Conservation (phyloP, 2,113 vertebrate genomes). For the Tympanuchus pallidicinctus region DNA sequence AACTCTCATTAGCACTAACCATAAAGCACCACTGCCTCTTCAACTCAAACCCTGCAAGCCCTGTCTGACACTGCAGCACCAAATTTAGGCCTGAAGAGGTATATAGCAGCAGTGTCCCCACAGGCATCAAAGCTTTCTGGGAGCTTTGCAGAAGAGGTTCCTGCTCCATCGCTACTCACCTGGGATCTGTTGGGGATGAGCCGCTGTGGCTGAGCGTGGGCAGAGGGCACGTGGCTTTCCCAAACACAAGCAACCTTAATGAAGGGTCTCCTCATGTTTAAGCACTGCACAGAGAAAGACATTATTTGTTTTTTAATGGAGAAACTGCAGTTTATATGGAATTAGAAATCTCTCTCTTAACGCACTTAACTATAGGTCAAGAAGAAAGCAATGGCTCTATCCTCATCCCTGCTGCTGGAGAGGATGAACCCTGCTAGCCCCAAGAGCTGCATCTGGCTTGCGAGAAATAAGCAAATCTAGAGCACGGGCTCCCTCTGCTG, state of each 20-base stretch:
- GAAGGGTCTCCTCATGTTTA: neutral
- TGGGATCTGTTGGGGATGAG: rapidly evolving
- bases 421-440: neutral
- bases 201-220: neutral
- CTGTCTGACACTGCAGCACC: neutral
- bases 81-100: rapidly evolving
- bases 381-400: neutral
- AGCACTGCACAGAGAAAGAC: neutral
- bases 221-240: rapidly evolving
- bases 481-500: constrained; percentile 69
- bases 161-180: neutral
- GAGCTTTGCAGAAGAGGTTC: neutral
- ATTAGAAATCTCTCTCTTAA: neutral
- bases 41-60: neutral
- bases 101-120: neutral
- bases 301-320: no score
- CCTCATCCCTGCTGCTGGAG: neutral
- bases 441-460: neutral
- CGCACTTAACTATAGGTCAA: neutral
- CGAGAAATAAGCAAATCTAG: constrained; percentile 18
- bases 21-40: neutral
- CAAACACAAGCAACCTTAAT: neutral
- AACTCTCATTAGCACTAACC: neutral
- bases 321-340: neutral
- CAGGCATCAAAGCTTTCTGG: neutral